Evolutionary conservation across 2,797 vertebrate genomes (phyloP), one percentile per base, ranked within the genome.

Genomic region (Danio tinwini): DNA sequence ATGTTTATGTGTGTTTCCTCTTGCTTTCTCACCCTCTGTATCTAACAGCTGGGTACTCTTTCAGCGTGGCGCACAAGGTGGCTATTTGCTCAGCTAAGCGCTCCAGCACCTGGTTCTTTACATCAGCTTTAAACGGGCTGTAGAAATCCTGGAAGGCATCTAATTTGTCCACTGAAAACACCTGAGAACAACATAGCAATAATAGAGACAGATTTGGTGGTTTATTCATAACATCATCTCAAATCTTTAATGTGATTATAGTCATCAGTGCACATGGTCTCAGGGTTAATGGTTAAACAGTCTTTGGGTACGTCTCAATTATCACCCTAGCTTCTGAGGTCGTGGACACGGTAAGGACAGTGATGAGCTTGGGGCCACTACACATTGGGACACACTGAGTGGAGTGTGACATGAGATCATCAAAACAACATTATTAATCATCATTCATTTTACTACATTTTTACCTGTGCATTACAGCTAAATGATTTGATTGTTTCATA

Each of bases 101-200:
- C 88, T 99, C 97, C 93, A 99, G 84, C 86, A 98, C 96, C 0
- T 96, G 96, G 76, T 94, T 96, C 91, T 97, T 98, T 91, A 98
- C 94, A 76, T 98, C 97, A 1, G 94, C 94, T 92, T 99, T 99
- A 88, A 96, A 97, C 0, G 98, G 97, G 83, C 98, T 99, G 91
- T 99, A 99, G 88, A 99, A 97, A 91, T 97, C 97, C 87, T 98
- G 98, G 91, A 99, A 98, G 90, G 96, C 96, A 82, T 97, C 96
- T 0, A 90, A 87, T 1, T 94, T 96, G 85, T 96, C 97, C 83
- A 84, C 17, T 21, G 83, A 85, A 69, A 89, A 93, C 76, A 93
- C 93, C 93, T 93, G 42, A 19, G 63, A 13, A 72, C 47, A 74
- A n/a, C 40, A 49, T 50, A 44, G 17, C n/a, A 42, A 13, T 9